Conservation (phyloP, 2,113 vertebrate species). For the Accipiter virgatus region DNA sequence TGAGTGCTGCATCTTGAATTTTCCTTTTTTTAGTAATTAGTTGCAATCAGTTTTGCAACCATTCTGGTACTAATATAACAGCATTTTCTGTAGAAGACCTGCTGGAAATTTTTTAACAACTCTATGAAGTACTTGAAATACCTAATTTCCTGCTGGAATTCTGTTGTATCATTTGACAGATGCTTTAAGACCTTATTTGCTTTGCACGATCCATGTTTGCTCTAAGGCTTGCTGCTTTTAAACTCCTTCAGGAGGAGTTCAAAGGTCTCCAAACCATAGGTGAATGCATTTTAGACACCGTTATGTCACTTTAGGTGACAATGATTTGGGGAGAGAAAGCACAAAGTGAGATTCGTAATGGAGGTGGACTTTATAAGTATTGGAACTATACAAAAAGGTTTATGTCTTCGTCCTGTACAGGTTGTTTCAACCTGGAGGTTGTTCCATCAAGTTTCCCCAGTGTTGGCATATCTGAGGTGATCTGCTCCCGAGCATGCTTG, state of each 20-base stretch:
- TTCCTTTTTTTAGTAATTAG: neutral
- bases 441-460: neutral
- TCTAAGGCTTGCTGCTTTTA: neutral
- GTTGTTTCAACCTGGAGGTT: neutral
- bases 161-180: neutral
- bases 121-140: neutral
- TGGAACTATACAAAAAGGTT: neutral
- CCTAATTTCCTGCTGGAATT: neutral
- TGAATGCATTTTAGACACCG: neutral
- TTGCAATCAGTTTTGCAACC: neutral
- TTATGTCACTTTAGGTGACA: neutral
- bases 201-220: neutral
- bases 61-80: neutral
- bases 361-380: neutral
- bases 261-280: neutral
- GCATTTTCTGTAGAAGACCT: neutral
- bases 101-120: neutral
- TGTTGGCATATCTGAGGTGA: neutral
- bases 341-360: rapidly evolving
- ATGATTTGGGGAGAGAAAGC: neutral
- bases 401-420: neutral
- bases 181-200: neutral
- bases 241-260: neutral
- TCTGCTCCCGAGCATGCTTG: neutral
- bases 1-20: neutral